A percentile compares a stretch with the other conserved stretches of the same genome.
phyloP scores from a whole-genome alignment of 2,113 vertebrate genomes.

The Lepus timidus region DNA sequence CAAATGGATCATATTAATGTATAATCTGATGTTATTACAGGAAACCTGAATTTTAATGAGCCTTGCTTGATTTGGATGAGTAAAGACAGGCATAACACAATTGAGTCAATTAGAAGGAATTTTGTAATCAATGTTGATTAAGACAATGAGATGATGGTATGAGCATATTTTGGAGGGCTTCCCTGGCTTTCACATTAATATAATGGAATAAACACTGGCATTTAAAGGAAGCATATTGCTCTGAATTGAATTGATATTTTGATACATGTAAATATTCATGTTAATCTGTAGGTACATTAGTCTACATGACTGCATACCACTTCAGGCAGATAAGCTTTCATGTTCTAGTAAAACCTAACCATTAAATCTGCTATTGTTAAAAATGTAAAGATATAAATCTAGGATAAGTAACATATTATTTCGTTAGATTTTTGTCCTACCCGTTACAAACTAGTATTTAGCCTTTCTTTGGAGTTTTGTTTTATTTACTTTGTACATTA shows the following conservation, averaged over 20 bases:
- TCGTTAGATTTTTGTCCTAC: constrained; percentile 33
- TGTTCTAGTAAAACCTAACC: constrained; percentile 30
- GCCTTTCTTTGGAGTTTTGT: not conserved
- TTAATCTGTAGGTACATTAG: not conserved
- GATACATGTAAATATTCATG: not conserved
- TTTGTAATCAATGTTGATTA: constrained; percentile 84
- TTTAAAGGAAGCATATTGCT: constrained; percentile 26
- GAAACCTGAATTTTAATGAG: constrained; percentile 80
- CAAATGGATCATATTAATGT: constrained; percentile 76
- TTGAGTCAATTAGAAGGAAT: constrained; percentile 81
- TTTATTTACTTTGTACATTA: not conserved
- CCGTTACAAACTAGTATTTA: not conserved
- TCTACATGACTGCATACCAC: constrained; percentile 11
- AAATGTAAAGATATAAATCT: constrained; percentile 52
- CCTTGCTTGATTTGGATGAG: constrained; percentile 80
- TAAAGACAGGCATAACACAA: constrained; percentile 81
- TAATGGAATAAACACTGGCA: constrained; percentile 58
- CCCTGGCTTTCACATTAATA: constrained; percentile 57
- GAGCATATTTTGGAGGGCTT: constrained; percentile 74
- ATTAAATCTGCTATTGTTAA: constrained; percentile 25
- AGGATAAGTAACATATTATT: not conserved
- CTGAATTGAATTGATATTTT: constrained; percentile 31
- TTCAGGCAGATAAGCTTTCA: not conserved
- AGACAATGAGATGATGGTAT: constrained; percentile 75
- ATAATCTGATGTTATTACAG: constrained; percentile 75